These are phyloP conservation scores for Cuculus canorus DNA, from an alignment of 2,797 vertebrate genomes.

Conservation along the genomic window DNA sequence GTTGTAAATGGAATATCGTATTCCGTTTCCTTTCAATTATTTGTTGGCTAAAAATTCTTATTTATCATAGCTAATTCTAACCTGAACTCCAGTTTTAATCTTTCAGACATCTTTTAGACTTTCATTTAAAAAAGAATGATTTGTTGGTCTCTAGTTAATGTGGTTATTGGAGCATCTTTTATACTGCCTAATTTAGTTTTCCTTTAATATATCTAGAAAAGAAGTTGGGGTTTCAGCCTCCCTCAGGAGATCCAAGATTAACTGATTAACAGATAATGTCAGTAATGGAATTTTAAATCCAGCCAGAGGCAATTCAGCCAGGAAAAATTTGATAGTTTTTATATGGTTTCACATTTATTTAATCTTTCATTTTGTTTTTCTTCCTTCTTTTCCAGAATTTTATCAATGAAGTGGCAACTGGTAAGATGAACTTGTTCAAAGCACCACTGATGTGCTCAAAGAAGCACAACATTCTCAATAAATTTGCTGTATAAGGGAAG, in stretches of 20 bases:
- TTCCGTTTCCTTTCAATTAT: neutral
- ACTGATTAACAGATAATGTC: constrained; percentile 61
- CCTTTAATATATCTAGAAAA: constrained; percentile 29
- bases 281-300: constrained; percentile 64
- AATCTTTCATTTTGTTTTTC: constrained; percentile 39
- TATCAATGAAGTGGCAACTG: constrained; percentile 26
- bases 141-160: constrained; percentile 7
- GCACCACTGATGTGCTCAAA: neutral
- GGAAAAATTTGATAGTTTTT: neutral
- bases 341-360: constrained; percentile 46
- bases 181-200: neutral
- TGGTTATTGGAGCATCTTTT: neutral
- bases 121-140: neutral
- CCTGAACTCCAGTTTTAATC: constrained; percentile 26
- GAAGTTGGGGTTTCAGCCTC: constrained; percentile 31
- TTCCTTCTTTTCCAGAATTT: constrained; percentile 34
- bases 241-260: constrained; percentile 42
- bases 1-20: neutral
- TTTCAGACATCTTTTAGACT: neutral
- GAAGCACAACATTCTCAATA: neutral
- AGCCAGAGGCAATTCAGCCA: constrained; percentile 21
- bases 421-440: constrained; percentile 16
- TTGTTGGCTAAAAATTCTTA: neutral
- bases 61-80: constrained; percentile 21
- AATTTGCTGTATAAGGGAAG: neutral